Evolutionary conservation across 2,113 vertebrate genomes (phyloP).

Genomic region (Microtus ochrogaster): DNA sequence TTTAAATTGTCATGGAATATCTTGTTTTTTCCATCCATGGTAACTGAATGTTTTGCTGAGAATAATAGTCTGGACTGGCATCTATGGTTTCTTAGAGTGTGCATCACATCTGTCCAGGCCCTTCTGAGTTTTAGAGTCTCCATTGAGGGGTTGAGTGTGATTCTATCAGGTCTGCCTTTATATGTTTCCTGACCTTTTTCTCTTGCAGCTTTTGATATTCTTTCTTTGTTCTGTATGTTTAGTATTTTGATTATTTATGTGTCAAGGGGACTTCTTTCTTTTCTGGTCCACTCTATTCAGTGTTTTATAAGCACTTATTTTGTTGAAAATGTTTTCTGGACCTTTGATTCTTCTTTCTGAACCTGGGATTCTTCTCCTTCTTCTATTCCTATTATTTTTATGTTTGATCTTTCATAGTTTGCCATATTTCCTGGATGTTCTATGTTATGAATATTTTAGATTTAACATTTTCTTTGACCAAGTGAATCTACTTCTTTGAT

Average conservation of each 20-base stretch:
- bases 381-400: not conserved
- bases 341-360: not conserved
- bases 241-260: not conserved
- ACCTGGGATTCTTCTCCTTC: not conserved
- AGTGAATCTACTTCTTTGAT: not conserved
- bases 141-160: not conserved
- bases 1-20: not conserved
- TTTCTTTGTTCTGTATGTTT: not conserved
- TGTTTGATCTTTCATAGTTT: not conserved
- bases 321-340: not conserved
- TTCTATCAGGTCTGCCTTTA: not conserved
- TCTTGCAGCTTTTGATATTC: not conserved
- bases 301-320: not conserved
- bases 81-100: not conserved
- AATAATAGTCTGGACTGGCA: not conserved
- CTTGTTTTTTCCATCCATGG: not conserved
- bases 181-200: too few relatives aligned
- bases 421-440: not conserved
- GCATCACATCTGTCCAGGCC: not conserved
- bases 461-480: not conserved
- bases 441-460: not conserved
- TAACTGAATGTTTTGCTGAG: not conserved
- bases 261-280: not conserved
- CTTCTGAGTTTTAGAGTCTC: not conserved
- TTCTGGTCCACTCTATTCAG: not conserved